phyloP scores from a whole-genome alignment of 2,888 invertebrate genomes.

The Sympetrum striolatum region DNA sequence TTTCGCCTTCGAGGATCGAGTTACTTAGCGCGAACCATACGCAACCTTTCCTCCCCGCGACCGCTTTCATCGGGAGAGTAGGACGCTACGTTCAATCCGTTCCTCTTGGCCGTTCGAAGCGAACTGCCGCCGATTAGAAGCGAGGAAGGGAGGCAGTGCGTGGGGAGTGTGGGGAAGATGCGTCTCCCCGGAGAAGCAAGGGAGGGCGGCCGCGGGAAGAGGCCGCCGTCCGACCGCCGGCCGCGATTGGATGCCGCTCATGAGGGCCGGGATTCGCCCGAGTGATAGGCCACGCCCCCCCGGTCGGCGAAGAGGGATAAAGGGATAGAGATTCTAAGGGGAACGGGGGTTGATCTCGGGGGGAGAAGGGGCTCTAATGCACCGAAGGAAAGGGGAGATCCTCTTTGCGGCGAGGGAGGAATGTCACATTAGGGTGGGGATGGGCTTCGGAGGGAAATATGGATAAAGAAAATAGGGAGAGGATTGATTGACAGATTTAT shows the following conservation, averaged over 20 bases:
- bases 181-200: not conserved
- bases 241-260: not conserved
- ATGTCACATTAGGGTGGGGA: not conserved
- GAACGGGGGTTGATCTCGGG: not conserved
- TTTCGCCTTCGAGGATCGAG: too few relatives aligned
- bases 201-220: not conserved
- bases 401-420: not conserved
- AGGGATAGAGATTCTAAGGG: not conserved
- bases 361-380: not conserved
- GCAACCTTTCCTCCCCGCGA: not conserved
- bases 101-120: not conserved
- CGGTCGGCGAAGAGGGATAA: not conserved
- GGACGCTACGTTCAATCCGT: not conserved
- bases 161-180: not conserved
- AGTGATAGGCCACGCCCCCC: slow-evolving; percentile 11
- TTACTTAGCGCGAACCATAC: not conserved
- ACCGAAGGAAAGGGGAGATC: not conserved
- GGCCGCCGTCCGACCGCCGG: not conserved
- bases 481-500: slow-evolving; percentile 11
- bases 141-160: not conserved
- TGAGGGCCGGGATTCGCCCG: slow-evolving; percentile 29
- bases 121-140: not conserved
- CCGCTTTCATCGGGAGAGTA: not conserved
- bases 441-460: not conserved
- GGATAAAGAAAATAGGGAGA: not conserved